Conservation (phyloP, 2,113 vertebrate species). For the Hypanus sabinus region DNA sequence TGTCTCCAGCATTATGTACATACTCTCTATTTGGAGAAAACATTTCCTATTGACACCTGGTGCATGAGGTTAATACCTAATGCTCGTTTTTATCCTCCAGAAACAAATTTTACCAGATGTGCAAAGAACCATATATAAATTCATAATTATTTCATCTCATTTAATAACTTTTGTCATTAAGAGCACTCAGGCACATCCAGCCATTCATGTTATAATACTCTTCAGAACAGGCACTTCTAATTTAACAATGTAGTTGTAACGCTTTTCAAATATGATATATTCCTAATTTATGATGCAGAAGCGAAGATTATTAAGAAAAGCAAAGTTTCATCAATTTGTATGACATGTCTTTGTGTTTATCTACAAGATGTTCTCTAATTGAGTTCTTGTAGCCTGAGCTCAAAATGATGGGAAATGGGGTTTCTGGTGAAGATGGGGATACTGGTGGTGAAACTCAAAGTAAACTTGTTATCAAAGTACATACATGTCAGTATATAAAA, state of each 20-base stretch:
- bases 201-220: not conserved
- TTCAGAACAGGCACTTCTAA: slow-evolving; percentile 13
- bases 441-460: not conserved
- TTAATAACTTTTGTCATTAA: slow-evolving; percentile 22
- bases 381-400: not conserved
- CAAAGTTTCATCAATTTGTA: not conserved
- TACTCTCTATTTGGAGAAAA: not conserved
- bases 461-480: too few relatives aligned
- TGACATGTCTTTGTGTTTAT: not conserved
- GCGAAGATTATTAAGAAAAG: not conserved
- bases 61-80: not conserved
- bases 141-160: slow-evolving; percentile 24
- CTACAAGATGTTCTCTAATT: not conserved
- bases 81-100: not conserved
- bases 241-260: not conserved
- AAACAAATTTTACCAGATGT: not conserved
- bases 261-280: not conserved
- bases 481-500: too few relatives aligned
- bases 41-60: not conserved
- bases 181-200: not conserved
- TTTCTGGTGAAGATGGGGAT: not conserved
- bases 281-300: not conserved
- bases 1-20: not conserved
- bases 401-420: too few relatives aligned
- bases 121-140: not conserved